Evolutionary conservation across 2,113 vertebrate species (phyloP), one percentile per base, ranked within the genome.

Genomic region (Mohoua ochrocephala): DNA sequence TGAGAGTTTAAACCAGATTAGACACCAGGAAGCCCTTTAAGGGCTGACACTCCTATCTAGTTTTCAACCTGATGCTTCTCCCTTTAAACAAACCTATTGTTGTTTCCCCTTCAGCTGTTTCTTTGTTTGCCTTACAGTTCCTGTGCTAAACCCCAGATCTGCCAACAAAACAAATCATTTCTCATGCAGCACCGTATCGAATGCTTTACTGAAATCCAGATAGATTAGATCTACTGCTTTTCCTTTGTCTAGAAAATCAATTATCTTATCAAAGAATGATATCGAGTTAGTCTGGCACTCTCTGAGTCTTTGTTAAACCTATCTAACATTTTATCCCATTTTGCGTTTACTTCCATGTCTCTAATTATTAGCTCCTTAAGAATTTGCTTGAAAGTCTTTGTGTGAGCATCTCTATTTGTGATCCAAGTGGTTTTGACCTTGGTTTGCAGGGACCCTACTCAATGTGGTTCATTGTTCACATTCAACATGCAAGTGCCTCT

Each of bases 201-300:
- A 95, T 87, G 89, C 52, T 95, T 95, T 95, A 78, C 89, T 94
- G 87, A 96, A 89, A 95, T 82, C 69, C 87, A 89, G 65, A 84
- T 84, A 89, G 87, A 95, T 95, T 93, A 95, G 54, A 97, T 96
- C 91, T 95, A 41, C 80, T 82, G 93, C 87, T 65, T 94, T 95
- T 84, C 49, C 49, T 96, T 95, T 92, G 94, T 92, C 91, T 95
- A 92, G 80, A 94, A 96, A 95, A 95, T 96, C 95, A 95, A 95
- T 96, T 97, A 95, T 75, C 89, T 95, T 96, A 96, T 91, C 80
- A 95, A 94, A 89, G 84, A 89, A 89, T 41, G 73, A 84, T 95
- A 95, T 84, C 14, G 10, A 95, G 83, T 95, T 84, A 95, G 94
- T 84, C 92, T 95, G 89, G 74, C 61, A 92, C 69, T 82, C 69